These are phyloP conservation scores for Erithacus rubecula DNA, from an alignment of 2,797 vertebrate genomes.

Conservation along the genomic window DNA sequence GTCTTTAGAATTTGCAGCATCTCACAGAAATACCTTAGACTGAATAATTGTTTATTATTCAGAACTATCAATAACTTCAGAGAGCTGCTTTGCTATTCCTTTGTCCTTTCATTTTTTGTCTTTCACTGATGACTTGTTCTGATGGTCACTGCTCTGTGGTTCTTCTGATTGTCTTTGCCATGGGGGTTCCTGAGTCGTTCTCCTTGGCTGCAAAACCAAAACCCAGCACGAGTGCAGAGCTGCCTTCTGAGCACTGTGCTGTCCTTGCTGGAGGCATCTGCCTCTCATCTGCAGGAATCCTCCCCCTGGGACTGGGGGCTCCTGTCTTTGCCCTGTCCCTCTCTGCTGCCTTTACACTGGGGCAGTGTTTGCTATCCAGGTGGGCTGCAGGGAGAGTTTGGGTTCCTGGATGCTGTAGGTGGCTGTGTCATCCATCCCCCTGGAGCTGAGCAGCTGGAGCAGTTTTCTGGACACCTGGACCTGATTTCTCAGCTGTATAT, in stretches of 20 bases:
- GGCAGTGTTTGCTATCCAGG: not conserved
- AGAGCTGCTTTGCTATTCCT: not conserved
- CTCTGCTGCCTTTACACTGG: rapidly evolving
- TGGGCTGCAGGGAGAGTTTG: not conserved
- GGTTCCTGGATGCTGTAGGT: not conserved
- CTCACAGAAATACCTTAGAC: not conserved
- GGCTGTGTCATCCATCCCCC: not conserved
- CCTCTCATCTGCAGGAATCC: rapidly evolving
- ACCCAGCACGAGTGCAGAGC: not conserved
- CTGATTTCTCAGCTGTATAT: not conserved
- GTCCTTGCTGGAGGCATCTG: not conserved
- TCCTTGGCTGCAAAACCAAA: not conserved
- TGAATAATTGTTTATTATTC: not conserved
- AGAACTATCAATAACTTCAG: not conserved
- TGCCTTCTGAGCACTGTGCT: not conserved
- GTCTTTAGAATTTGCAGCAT: not conserved
- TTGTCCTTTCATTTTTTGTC: not conserved
- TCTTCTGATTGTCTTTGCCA: not conserved
- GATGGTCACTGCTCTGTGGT: not conserved
- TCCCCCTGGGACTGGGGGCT: rapidly evolving
- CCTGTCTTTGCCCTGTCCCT: not conserved
- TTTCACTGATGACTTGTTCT: not conserved
- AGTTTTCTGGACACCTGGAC: not conserved
- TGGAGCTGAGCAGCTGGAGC: not conserved
- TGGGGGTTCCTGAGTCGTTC: not conserved